Percentiles rank a stretch among this genome's conserved stretches.
These are phyloP conservation scores for Temnothorax curvispinosus DNA, from an alignment of 1,140 invertebrate species.

Conservation along the genomic window DNA sequence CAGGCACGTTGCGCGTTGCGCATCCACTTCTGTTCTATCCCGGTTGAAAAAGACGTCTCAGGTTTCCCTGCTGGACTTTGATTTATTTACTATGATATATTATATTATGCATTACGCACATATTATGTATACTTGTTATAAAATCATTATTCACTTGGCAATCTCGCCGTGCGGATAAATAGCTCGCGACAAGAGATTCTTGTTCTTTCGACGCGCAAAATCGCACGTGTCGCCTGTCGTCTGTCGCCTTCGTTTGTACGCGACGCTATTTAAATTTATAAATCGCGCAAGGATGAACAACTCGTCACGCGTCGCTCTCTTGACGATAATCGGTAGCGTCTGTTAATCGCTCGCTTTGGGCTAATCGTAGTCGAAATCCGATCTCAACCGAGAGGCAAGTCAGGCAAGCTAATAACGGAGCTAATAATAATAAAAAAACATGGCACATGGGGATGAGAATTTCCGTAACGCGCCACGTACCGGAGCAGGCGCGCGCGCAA, in stretches of 20 bases:
- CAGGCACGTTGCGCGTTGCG: background rate
- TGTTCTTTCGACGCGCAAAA: background rate
- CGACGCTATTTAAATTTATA: background rate
- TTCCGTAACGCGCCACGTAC: too few relatives aligned
- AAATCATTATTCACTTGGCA: background rate
- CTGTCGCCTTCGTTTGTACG: background rate
- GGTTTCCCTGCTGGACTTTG: background rate
- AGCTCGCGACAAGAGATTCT: background rate
- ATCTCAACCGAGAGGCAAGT: too few relatives aligned
- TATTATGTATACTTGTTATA: background rate
- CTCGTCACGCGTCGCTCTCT: background rate
- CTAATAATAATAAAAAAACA: too few relatives aligned
- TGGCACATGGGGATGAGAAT: too few relatives aligned
- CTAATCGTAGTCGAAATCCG: too few relatives aligned
- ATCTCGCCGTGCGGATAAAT: background rate
- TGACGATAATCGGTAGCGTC: background rate
- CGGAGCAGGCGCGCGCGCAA: too few relatives aligned
- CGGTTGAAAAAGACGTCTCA: background rate
- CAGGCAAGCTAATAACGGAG: too few relatives aligned
- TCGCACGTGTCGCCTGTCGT: too few relatives aligned
- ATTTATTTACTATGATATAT: background rate
- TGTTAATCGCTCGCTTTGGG: too few relatives aligned
- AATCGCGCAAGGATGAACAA: background rate
- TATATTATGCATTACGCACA: background rate
- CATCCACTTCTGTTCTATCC: background rate